phyloP scores from a whole-genome alignment of 2,888 invertebrate genomes.

The Zootermopsis nevadensis region DNA sequence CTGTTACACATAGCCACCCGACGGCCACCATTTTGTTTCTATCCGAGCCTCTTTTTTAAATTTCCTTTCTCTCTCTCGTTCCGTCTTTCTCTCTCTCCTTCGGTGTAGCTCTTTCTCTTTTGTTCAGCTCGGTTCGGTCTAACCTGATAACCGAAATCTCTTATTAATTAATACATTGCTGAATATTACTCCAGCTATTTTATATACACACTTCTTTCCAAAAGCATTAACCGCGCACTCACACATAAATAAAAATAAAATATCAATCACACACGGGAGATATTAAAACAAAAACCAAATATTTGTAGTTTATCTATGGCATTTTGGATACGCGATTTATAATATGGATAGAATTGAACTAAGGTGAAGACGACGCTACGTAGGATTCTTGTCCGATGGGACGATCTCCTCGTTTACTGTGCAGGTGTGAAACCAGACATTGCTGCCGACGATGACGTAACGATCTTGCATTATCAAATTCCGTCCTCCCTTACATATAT shows the following conservation, averaged over 20 bases:
- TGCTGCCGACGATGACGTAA: conserved; percentile 17
- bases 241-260: conserved; percentile 38
- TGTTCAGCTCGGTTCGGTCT: background rate
- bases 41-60: conserved; percentile 29
- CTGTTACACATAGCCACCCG: conserved; percentile 25
- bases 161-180: conserved; percentile 10
- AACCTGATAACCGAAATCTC: conserved; percentile 20
- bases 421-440: conserved; percentile 15
- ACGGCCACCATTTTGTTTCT: conserved; percentile 44
- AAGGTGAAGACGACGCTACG: conserved; percentile 41
- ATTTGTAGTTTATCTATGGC: conserved; percentile 20
- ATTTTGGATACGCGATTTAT: conserved; percentile 7
- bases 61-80: conserved; percentile 17
- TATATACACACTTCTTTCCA: background rate
- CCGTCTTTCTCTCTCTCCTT: background rate
- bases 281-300: conserved; percentile 20
- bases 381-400: conserved; percentile 45
- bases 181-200: background rate
- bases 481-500: background rate
- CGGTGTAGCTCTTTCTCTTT: conserved; percentile 8
- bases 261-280: conserved; percentile 30
- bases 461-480: conserved; percentile 25
- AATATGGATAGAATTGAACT: background rate
- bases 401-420: conserved; percentile 12
- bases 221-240: conserved; percentile 21